Base-by-base conservation (phyloP, 2,888 invertebrate species). In the Tenthredo scrophulariae region DNA sequence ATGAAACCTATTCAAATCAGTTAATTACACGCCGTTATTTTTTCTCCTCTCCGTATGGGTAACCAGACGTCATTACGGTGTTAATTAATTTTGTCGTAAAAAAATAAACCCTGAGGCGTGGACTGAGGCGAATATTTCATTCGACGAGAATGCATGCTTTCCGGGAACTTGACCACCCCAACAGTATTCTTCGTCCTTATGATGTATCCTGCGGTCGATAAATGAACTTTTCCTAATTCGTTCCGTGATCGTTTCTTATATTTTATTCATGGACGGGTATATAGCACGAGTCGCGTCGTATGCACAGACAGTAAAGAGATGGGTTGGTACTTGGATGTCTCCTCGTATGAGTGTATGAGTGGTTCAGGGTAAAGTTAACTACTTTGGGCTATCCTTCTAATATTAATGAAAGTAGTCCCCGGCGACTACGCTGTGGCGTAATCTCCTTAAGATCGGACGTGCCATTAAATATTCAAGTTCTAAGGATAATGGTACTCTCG, bases 391-490 rank as follows among this genome's bases (percentile, higher is more conserved):
- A 80, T 77, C 85, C 65, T 58, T 88, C 79, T 83, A 88, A 86
- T 89, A 88, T 89, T 89, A 87, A 89, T 86, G 89, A 86, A 86
- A 87, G 85, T 84, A 85, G 84, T 85, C 86, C 84, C 82, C 77
- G 40, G 84, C 33, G 85, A 54, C 85, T 85, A 70, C 74, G 33
- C 84, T 83, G 83, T 58, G 82, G 85, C 77, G 87, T 89, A 88
- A 89, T 89, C 89, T 88, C 84, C 89, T 89, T 87, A 87, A 89
- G 86, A 88, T 87, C 86, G 85, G 85, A 84, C 87, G 85, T 86
- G 37, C 80, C 75, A 85, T 89, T 86, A 87, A 88, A 87, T 86
- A 90, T 89, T 89, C 85, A 87, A 40, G 58, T 54, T 7, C 65
- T 65, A 62, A 65, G 85, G 85, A 88, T 89, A 87, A 89, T 87